Base-by-base conservation (phyloP, 2,888 invertebrate genomes). In the Aporophyla lueneburgensis region DNA sequence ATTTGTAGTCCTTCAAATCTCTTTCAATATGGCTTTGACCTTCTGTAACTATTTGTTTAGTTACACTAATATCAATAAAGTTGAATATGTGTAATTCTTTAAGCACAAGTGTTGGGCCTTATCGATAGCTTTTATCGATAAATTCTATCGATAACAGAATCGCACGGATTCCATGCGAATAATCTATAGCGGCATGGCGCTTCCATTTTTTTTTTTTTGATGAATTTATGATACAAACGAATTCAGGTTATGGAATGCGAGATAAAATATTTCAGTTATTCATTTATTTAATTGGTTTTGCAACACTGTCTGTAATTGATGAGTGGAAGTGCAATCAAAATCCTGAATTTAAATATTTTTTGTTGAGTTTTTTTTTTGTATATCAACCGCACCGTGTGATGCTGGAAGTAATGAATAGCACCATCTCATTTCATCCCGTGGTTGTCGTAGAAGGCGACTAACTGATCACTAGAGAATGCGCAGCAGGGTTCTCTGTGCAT, bases 51-150 rank as follows among this genome's bases (percentile, higher is more conserved):
- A 16, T 54, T 16, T 51, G 0, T 6, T 71, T 24, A 14, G 14
- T 51, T 5, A n/a, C 6, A 63, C 51, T 59, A 46, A 62, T 46
- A 54, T 46, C 69, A 56, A 69, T 84, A 84, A 79, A 74, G 54
- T 67, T 69, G 24, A 72, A 79, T 62, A 59, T n/a, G 56, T 69
- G 69, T 67, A n/a, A 59, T 62, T 63, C 61, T 51, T 59, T 12
- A 62, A 59, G 61, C 40, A 71, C 46, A 63, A 81, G 79, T 83
- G 74, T 74, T 67, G 54, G 21, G 33, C n/a, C n/a, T 70, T 80
- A 72, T 83, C 66, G 65, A 51, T 51, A 66, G 12, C 21, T 66
- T 46, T 69, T 71, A 68, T 82, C 56, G 59, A 78, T 69, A 74
- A 61, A 68, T 24, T 49, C 16, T n/a, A 53, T 43, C 63, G 74